Base-by-base conservation (phyloP, 35 echinoderm and acorn worm species). In the Acanthaster planci region DNA sequence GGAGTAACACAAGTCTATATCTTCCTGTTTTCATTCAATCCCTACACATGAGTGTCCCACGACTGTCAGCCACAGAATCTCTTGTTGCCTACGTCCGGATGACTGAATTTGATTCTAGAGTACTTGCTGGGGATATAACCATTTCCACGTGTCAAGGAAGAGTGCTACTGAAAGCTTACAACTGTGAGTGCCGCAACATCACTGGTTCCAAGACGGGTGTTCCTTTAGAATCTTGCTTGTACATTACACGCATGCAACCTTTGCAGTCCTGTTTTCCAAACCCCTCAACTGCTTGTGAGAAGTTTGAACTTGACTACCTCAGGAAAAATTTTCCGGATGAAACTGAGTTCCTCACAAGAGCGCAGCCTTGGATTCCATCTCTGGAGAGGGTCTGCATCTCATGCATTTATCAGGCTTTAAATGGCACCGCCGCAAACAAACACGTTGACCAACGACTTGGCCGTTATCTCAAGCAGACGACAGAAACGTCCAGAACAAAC, bases 341-440 rank as follows among this genome's bases (percentile, higher is more conserved):
- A 27, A 89, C 68, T 36, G 90, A 82, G 16, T 50, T 60, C 34
- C 80, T 89, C n/a, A 59, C 32, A 38, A 35, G 86, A 38, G 90
- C 86, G 16, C 86, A 97, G 79, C 30, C 85, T 26, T 38, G 85
- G 1, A 40, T 72, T 31, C 40, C 76, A 21, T 77, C 76, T 47
- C 55, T 97, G 7, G 60, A 78, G 56, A 60, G 40, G 26, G 89
- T 97, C 17, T 86, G 94, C 55, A 54, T 40, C 38, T 86, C 94
- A 2, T 97, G 92, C 78, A 97, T 97, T 30, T 77, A 67, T 26
- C 85, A 92, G 67, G 94, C 82, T 18, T 72, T 97, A 39, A 82
- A 82, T 2, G 80, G 67, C 18, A n/a, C n/a, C n/a, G 90, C 89
- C n/a, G 81, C 80, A 42, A 82, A 85, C 29, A 81, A 51, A 21